Evolutionary conservation across 2,797 vertebrate species (phyloP).

Genomic region (Danio jaintianensis): DNA sequence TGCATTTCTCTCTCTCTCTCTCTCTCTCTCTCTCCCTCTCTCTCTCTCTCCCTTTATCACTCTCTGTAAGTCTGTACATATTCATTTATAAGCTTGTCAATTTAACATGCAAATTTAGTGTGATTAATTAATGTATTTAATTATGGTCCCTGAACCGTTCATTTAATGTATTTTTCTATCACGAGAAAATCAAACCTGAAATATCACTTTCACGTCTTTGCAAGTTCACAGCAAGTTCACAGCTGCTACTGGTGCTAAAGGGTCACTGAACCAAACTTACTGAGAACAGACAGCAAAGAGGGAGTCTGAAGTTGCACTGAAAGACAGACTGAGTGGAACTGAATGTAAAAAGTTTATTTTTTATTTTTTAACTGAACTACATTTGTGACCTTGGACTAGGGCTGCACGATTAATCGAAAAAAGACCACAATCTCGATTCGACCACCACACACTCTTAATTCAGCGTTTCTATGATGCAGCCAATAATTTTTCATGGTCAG

Average conservation of each 20-base stretch:
- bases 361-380: no score
- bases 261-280: not conserved
- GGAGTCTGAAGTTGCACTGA: not conserved
- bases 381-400: no score
- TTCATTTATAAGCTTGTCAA: conserved; percentile 38
- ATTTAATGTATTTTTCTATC: not conserved
- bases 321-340: not conserved
- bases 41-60: conserved; percentile 34
- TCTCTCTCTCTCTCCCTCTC: conserved; percentile 43
- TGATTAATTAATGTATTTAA: conserved; percentile 23
- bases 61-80: conserved; percentile 28
- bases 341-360: not conserved
- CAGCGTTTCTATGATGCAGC: no score
- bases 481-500: no score
- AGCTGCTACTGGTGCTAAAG: not conserved
- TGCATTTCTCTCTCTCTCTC: not conserved
- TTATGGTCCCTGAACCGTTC: not conserved
- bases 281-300: not conserved
- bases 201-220: not conserved
- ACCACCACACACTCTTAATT: no score
- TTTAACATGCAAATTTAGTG: conserved; percentile 25
- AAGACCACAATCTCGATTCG: no score
- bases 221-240: not conserved
- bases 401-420: no score
- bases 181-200: conserved; percentile 19